Percentiles rank a stretch among this genome's conserved stretches.
Evolutionary conservation across 2,797 vertebrate genomes (phyloP).

Genomic region (Galagoides demidoff): DNA sequence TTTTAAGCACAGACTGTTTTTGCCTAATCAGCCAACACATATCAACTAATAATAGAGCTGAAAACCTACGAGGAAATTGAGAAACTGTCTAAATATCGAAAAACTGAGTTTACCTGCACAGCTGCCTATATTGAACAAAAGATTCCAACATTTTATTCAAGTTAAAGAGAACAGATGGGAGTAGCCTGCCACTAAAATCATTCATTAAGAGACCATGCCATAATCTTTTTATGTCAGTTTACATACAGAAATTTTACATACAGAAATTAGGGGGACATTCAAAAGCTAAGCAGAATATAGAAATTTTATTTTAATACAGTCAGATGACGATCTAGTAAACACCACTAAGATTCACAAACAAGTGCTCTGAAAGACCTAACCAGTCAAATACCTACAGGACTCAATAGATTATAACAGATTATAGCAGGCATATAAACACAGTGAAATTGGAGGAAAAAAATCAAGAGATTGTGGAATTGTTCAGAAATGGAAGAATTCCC

Average conservation of each 20-base stretch:
- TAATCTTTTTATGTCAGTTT: background rate
- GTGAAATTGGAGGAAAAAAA: background rate
- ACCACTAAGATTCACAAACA: background rate
- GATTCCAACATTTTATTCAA: background rate
- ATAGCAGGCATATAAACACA: background rate
- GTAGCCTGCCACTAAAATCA: background rate
- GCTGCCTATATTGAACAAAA: background rate
- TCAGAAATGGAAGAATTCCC: background rate
- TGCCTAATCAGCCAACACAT: background rate
- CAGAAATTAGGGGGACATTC: background rate
- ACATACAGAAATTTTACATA: background rate
- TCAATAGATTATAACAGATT: background rate
- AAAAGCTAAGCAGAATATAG: background rate
- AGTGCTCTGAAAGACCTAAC: background rate
- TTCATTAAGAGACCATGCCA: background rate
- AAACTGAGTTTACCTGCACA: background rate
- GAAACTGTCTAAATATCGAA: background rate
- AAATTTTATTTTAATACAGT: background rate
- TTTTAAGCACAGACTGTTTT: background rate
- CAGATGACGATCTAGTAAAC: background rate
- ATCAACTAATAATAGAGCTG: background rate
- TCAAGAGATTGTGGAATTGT: background rate
- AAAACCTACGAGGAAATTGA: conserved; percentile 16
- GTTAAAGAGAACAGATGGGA: background rate
- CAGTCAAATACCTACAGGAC: background rate